Base-by-base conservation (phyloP, 2,888 invertebrate species). In the Papilio protenor region DNA sequence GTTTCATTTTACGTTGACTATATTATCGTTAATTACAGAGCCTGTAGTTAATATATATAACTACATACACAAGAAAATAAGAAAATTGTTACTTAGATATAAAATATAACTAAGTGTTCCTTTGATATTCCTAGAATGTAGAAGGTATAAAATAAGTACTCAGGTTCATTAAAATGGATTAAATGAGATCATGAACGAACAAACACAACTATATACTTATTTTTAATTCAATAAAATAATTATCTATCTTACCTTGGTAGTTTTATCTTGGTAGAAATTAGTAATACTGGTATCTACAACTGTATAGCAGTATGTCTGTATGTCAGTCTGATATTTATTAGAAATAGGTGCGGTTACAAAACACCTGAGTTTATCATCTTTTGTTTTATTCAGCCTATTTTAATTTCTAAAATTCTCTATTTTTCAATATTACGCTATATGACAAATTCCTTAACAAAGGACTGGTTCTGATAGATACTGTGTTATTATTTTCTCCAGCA, bases 401-500 rank as follows among this genome's bases (percentile, higher is more conserved):
- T 71, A 8, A 52, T 18, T 52, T 33, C 47, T 40, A 66, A 45
- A 27, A 47, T 76, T 79, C 64, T 72, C 64, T 72, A 66, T 59
- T 69, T 81, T 75, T 87, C 84, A 89, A 86, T 84, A 87, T 88
- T 88, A 87, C 86, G 85, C 80, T 85, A 81, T 79, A 77, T 82
- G 77, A 71, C 77, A 80, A 81, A 85, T 87, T 85, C 82, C 82
- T 82, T 83, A 85, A 84, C 84, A 87, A 85, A 82, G 84, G 79
- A 84, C 83, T 86, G 83, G 84, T 87, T 45, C 11, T 69, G 66
- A 45, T 87, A 84, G 82, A 85, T 84, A 83, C 81, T 80, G 81
- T 84, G 81, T 82, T 89, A 86, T 85, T 87, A 87, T 86, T 88
- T 84, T 82, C 85, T 84, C 83, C 81, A 84, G 83, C 83, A 84